Conservation (phyloP, 2,888 invertebrate species). For the Acleris sparsana region DNA sequence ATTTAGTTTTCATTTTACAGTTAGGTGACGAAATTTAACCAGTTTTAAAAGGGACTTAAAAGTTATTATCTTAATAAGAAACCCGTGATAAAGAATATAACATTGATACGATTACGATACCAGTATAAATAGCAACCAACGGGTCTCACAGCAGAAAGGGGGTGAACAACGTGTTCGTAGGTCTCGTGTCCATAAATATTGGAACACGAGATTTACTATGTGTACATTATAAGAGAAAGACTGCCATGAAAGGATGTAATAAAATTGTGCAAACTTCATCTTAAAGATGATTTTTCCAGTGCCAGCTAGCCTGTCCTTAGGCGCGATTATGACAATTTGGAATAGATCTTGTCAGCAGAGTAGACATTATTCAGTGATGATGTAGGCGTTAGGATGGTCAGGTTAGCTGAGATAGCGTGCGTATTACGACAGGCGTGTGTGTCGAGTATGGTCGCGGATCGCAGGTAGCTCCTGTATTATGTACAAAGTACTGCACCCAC, state of each 20-base stretch:
- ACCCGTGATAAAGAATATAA: constrained; percentile 64
- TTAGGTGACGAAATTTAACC: constrained; percentile 82
- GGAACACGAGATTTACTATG: constrained; percentile 72
- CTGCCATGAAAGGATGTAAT: constrained; percentile 77
- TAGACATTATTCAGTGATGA: constrained; percentile 43
- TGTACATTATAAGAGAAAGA: constrained; percentile 81
- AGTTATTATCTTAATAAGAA: constrained; percentile 78
- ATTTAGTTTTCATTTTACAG: constrained; percentile 79
- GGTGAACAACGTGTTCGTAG: constrained; percentile 76
- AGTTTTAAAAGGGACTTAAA: constrained; percentile 79
- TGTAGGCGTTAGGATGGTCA: constrained; percentile 53
- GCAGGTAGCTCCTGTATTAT: constrained; percentile 79
- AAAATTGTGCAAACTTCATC: constrained; percentile 74
- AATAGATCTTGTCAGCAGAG: constrained; percentile 53
- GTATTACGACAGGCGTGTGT: constrained; percentile 65
- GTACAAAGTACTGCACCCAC: constrained; percentile 85
- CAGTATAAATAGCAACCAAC: constrained; percentile 62
- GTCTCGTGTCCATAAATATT: constrained; percentile 63
- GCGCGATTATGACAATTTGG: constrained; percentile 49
- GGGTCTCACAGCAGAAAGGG: constrained; percentile 66
- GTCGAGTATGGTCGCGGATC: constrained; percentile 70
- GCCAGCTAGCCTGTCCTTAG: constrained; percentile 59
- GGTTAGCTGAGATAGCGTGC: constrained; percentile 62
- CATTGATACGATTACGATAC: constrained; percentile 41
- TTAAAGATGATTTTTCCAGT: constrained; percentile 69